Evolutionary conservation across 2,888 invertebrate species (phyloP).

Genomic region (Hydriomena furcata): DNA sequence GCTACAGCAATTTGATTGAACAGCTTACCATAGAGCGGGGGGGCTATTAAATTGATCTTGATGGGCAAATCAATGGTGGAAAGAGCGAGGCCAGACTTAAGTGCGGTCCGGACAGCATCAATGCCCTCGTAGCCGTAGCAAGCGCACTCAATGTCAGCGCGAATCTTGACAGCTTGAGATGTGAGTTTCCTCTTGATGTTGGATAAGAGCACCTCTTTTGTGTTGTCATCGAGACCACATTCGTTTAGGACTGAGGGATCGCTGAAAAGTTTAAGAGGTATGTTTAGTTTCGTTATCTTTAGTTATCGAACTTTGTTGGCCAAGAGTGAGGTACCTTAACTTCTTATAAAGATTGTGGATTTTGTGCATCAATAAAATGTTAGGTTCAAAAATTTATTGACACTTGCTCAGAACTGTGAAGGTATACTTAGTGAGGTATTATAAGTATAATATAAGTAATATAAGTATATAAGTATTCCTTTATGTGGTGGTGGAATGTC

Average conservation of each 20-base stretch:
- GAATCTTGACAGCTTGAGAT: conserved; percentile 88
- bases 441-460: too few species aligned
- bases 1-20: too few species aligned
- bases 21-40: conserved; percentile 94
- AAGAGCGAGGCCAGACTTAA: conserved; percentile 94
- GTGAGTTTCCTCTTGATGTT: conserved; percentile 98
- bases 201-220: conserved; percentile 94
- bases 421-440: too few species aligned
- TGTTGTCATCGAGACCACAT: conserved; percentile 96
- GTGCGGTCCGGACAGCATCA: conserved; percentile 97
- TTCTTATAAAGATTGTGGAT: too few species aligned
- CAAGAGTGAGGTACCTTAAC: too few species aligned
- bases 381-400: too few species aligned
- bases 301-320: too few species aligned
- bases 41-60: conserved; percentile 99
- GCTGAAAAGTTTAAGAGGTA: conserved; percentile 82
- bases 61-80: conserved; percentile 97
- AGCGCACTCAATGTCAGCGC: conserved; percentile 74
- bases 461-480: neutral
- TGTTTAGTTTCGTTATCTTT: too few species aligned
- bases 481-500: too few species aligned
- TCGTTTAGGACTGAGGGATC: conserved; percentile 98
- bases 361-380: too few species aligned
- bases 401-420: too few species aligned
- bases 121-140: conserved; percentile 96